Conservation (phyloP, 2,113 vertebrate genomes). For the Aix galericulata region DNA sequence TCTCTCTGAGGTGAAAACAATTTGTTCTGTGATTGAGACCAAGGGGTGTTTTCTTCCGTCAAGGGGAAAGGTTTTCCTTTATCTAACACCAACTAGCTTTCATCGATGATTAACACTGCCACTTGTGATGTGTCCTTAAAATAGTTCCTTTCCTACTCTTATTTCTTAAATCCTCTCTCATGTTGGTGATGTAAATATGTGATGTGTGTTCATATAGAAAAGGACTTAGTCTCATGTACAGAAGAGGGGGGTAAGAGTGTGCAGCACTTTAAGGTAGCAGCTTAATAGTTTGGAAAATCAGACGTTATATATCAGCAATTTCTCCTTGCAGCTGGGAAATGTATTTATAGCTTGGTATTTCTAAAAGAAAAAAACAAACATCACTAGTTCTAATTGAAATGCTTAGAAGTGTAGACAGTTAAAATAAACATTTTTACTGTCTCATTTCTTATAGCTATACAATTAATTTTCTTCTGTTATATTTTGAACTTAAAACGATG, state of each 20-base stretch:
- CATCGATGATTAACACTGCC: not conserved
- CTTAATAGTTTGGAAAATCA: not conserved
- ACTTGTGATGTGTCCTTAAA: constrained; percentile 15
- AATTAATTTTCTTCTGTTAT: constrained; percentile 24
- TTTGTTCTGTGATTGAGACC: not conserved
- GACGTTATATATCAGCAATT: constrained; percentile 24
- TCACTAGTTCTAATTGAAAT: constrained; percentile 26
- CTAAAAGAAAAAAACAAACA: not conserved
- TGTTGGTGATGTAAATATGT: not conserved
- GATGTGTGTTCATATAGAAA: not conserved
- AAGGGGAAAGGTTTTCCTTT: not conserved
- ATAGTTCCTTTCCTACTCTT: not conserved
- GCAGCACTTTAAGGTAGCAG: constrained; percentile 4
- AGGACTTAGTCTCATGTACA: not conserved
- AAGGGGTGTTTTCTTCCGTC: not conserved
- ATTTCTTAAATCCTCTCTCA: constrained; percentile 1
- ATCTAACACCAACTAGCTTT: not conserved
- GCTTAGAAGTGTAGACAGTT: not conserved
- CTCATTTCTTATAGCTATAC: not conserved
- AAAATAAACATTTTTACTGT: constrained; percentile 1
- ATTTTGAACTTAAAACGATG: not conserved
- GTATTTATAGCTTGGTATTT: constrained; percentile 45
- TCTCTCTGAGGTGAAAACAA: not conserved
- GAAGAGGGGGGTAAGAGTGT: not conserved
- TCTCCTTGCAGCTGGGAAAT: constrained; percentile 31